Base-by-base conservation (phyloP, 2,113 vertebrate genomes). In the Leuciscus idus region DNA sequence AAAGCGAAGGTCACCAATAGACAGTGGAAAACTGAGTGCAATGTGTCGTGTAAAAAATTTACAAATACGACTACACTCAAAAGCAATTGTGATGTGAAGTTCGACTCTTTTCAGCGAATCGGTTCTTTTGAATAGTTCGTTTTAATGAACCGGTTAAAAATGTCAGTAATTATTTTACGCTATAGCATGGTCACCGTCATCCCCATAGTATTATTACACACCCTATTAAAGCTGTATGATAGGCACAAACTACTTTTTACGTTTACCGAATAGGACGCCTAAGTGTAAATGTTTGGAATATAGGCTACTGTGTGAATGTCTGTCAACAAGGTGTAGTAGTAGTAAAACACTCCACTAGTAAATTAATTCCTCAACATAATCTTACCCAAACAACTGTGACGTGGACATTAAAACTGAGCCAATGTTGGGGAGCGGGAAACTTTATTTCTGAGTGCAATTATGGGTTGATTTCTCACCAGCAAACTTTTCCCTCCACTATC, bases 361-460 rank as follows among this genome's bases (percentile, higher is more conserved):
- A 70, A 36, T 36, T 70, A 70, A 70, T 30, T 66, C 13, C 62
- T 64, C 62, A 3, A 8, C 39, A 43, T 8, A 28, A 64, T 28
- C 15, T 48, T 2, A 48, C 10, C 36, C 74, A 26, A 11, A 55
- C 26, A 30, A 6, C 19, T 21, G 26, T 9, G 52, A 57, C 7
- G 15, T 36, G 33, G 6, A 23, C 28, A 74, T 26, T 39, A 61
- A 21, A 43, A 15, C 55, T 8, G 26, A 81, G 64, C 81, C 5
- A 86, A 83, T 72, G 78, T 81, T 89, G 78, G 86, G 91, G 92
- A 77, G 85, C 83, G 88, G 81, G 87, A 85, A 92, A 84, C 87
- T 92, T 91, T 93, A 93, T 92, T 92, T 87, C n/a, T 87, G 92
- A 82, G 91, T 92, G 92, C 90, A 93, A 90, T 79, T 85, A 81